Percentiles rank a stretch among this genome's conserved stretches.
Conservation (phyloP, 2,113 vertebrate species). For the Rynchops niger region DNA sequence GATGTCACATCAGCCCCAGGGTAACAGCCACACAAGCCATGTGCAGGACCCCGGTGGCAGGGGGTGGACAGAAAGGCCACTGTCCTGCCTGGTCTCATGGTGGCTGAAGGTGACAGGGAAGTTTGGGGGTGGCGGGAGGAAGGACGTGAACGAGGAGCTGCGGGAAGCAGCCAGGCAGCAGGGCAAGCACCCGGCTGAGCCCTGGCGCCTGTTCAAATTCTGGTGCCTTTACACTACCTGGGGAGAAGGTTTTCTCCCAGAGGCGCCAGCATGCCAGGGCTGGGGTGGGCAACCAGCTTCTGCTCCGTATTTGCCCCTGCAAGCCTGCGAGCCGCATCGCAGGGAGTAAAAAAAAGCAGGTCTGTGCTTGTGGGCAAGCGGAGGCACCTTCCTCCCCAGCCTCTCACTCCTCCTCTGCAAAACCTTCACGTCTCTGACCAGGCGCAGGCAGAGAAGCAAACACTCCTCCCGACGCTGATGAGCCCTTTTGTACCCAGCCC, state of each 20-base stretch:
- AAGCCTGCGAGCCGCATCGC: background rate
- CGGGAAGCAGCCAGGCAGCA: background rate
- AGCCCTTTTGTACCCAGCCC: background rate
- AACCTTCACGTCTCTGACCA: background rate
- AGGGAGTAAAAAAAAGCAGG: background rate
- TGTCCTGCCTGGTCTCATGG: background rate
- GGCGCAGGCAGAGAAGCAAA: background rate
- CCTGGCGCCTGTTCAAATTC: fast-evolving
- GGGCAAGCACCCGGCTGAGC: fast-evolving
- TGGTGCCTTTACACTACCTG: background rate
- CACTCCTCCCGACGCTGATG: background rate
- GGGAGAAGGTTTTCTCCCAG: background rate
- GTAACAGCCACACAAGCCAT: background rate
- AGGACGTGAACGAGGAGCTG: background rate
- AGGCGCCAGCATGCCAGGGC: no score
- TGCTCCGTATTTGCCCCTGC: fast-evolving
- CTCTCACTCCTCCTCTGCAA: background rate
- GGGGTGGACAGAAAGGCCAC: background rate
- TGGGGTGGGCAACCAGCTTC: background rate
- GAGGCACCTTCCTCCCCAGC: background rate
- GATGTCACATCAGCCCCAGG: background rate
- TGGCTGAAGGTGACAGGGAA: background rate
- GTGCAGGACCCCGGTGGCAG: fast-evolving
- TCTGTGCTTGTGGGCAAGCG: background rate
- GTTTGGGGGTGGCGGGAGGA: background rate